Base-by-base conservation (phyloP, 2,888 invertebrate genomes). In the Melinaea marsaeus region DNA sequence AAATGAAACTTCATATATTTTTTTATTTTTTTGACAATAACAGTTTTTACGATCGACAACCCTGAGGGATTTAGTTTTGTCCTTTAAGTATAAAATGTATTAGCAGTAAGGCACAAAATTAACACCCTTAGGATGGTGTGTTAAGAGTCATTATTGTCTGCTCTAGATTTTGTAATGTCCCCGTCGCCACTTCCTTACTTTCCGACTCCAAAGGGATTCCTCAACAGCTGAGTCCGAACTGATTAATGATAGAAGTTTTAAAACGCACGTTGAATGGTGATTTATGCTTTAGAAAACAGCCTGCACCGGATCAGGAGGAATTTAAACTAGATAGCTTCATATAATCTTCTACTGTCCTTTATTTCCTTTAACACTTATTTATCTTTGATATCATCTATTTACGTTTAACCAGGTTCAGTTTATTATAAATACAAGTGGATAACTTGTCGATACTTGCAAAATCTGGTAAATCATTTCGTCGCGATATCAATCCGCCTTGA, bases 201-300 rank as follows among this genome's bases (percentile, higher is more conserved):
- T 69, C 57, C 68, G 67, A 68, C 73, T 63, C 70, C 72, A 59
- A 67, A 73, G 74, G 73, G 78, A 78, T 82, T 74, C 77, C 78
- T 79, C 77, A 83, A 79, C 88, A 85, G 82, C 85, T 84, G 85
- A 80, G 83, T 72, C 80, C 78, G 71, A 76, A 71, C 77, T 83
- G 80, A 86, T 84, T 81, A 81, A 84, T 81, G 81, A 74, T 75
- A 69, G 69, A 78, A 79, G 71, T 79, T 79, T 74, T 66, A 74
- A 74, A 77, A 75, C 71, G 74, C 69, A 75, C 71, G 71, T 73
- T 75, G 75, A 77, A 75, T 71, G 71, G 73, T 75, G 75, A 77
- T 76, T 73, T 76, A 80, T 78, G 75, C 69, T 70, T 72, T 68
- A 63, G 67, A 69, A 71, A 75, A 70, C 67, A 70, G 67, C 67